Conservation (phyloP, 2,797 vertebrate genomes). For the Poeciliopsis paucimaculata region DNA sequence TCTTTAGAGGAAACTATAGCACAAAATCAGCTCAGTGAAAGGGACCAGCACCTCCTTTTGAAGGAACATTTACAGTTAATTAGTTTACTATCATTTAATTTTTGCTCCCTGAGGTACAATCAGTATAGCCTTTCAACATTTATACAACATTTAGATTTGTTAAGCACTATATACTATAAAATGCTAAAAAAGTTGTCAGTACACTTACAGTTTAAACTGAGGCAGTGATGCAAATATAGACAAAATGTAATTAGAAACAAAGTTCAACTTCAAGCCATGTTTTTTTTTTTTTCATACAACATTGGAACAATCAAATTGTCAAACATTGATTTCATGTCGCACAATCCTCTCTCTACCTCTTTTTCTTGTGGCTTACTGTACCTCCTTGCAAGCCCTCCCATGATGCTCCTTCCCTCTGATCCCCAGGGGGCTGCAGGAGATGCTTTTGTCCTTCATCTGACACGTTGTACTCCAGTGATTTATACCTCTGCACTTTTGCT, state of each 20-base stretch:
- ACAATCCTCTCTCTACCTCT: constrained; percentile 8
- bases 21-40: not conserved
- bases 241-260: not conserved
- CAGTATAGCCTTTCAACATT: not conserved
- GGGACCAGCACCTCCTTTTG: not conserved
- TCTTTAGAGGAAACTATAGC: not conserved
- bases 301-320: constrained; percentile 5
- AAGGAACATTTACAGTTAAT: not conserved
- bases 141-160: not conserved
- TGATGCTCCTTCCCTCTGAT: constrained; percentile 31
- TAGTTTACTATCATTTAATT: not conserved
- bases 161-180: not conserved
- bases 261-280: not conserved
- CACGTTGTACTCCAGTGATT: constrained; percentile 69
- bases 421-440: constrained; percentile 57
- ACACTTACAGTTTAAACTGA: not conserved
- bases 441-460: constrained; percentile 73
- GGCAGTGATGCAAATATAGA: constrained; percentile 10
- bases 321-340: not conserved
- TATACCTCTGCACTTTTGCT: constrained; percentile 65
- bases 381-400: constrained; percentile 35
- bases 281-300: not conserved
- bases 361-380: constrained; percentile 24
- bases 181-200: not conserved
- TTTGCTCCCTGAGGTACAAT: not conserved